phyloP scores from a whole-genome alignment of 2,113 vertebrate species.

The Hippocampus mohnikei region DNA sequence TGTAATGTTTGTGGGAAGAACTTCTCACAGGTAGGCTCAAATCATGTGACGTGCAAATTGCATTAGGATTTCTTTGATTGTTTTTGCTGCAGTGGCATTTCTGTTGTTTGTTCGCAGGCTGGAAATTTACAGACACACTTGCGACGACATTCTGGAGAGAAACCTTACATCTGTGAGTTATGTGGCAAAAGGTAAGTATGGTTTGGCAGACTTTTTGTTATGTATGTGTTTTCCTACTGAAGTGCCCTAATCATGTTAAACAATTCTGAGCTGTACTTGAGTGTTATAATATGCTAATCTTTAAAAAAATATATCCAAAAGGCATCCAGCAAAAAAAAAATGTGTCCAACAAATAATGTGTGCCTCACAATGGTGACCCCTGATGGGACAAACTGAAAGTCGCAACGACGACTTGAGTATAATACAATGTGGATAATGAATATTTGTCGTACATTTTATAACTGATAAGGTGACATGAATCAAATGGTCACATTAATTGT shows the following conservation, averaged over 20 bases:
- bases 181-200: constrained; percentile 88
- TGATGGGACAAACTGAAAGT: too few species aligned
- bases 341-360: too few species aligned
- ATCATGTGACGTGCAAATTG: not conserved
- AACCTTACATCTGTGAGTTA: constrained; percentile 96
- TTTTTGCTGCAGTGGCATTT: not conserved
- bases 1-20: constrained; percentile 95
- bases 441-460: not conserved
- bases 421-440: not conserved
- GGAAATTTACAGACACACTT: constrained; percentile 96
- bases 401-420: not conserved
- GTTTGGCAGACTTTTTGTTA: not conserved
- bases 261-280: too few species aligned
- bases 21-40: constrained; percentile 89
- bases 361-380: too few species aligned
- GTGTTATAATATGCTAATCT: too few species aligned
- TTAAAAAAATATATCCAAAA: too few species aligned
- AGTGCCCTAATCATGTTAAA: too few species aligned
- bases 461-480: too few species aligned
- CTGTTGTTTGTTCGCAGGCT: constrained; percentile 72
- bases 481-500: not conserved
- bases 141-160: constrained; percentile 92
- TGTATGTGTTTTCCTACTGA: not conserved
- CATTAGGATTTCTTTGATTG: not conserved
- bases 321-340: too few species aligned